These are phyloP conservation scores for Tiaroga cobitis DNA, from an alignment of 2,797 vertebrate species.

Conservation along the genomic window DNA sequence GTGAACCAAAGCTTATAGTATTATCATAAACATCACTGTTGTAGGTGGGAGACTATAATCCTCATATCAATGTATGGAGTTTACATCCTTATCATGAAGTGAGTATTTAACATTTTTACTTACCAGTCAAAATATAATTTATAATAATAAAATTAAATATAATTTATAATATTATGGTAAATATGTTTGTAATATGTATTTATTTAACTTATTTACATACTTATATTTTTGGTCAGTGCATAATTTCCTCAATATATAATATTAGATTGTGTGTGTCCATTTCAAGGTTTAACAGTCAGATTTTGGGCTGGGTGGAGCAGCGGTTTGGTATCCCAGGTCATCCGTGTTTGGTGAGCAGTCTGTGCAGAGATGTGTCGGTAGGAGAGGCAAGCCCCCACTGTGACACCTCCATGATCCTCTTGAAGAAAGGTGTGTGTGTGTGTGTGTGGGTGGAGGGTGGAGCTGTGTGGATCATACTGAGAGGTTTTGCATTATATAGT, in stretches of 20 bases:
- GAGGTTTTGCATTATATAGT: conserved; percentile 15
- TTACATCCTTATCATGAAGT: conserved; percentile 85
- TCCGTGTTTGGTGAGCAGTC: conserved; percentile 71
- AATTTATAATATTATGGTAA: background rate
- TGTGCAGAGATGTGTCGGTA: conserved; percentile 71
- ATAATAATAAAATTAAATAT: background rate
- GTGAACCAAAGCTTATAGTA: background rate
- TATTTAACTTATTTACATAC: background rate
- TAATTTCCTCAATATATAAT: background rate
- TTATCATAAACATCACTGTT: conserved; percentile 42
- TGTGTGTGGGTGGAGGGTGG: conserved; percentile 44
- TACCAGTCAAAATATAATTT: background rate
- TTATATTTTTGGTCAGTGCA: background rate
- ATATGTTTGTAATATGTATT: background rate
- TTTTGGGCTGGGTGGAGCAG: conserved; percentile 76
- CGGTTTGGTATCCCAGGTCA: conserved; percentile 71
- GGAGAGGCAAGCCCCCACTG: conserved; percentile 71
- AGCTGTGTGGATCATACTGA: conserved; percentile 1
- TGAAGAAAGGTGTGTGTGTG: conserved; percentile 77
- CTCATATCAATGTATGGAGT: conserved; percentile 81
- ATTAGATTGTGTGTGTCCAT: conserved; percentile 28
- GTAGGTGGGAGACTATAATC: conserved; percentile 83
- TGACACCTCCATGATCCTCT: conserved; percentile 79
- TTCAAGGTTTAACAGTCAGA: conserved; percentile 77
- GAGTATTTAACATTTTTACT: conserved; percentile 54